Conservation (phyloP, 1,140 invertebrate genomes). For the Drosophila bocki region DNA sequence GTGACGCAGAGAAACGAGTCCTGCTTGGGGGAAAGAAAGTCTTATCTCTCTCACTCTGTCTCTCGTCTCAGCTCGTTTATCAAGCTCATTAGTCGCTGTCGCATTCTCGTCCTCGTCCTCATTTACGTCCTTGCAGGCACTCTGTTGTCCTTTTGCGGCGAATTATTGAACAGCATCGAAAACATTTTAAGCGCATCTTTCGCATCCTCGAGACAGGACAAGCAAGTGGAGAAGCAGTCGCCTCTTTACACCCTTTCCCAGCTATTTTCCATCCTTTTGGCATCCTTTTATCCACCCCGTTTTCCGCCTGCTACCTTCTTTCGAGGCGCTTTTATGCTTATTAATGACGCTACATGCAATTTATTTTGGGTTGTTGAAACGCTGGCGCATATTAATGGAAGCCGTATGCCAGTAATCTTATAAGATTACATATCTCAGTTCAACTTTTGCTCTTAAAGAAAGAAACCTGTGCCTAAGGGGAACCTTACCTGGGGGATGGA, state of each 20-base stretch:
- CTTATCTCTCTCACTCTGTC: constrained; percentile 21
- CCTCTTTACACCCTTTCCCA: background rate
- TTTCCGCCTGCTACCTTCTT: background rate
- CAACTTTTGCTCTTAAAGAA: background rate
- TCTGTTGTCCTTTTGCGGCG: constrained; percentile 52
- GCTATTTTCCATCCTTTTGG: constrained; percentile 1
- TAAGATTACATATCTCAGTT: background rate
- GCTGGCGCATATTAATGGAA: constrained; percentile 31
- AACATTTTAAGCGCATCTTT: constrained; percentile 73
- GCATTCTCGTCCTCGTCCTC: constrained; percentile 26
- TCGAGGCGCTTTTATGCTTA: constrained; percentile 73
- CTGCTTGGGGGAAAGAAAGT: background rate
- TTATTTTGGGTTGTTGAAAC: constrained; percentile 72
- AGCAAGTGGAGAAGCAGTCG: too few relatives aligned
- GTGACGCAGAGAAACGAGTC: constrained; percentile 6
- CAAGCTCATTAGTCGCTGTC: constrained; percentile 62
- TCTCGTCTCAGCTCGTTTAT: constrained; percentile 52
- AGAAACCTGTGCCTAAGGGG: too few relatives aligned
- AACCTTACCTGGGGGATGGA: too few relatives aligned
- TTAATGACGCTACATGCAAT: constrained; percentile 77
- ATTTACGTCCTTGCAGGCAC: constrained; percentile 3
- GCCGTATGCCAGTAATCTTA: constrained; percentile 2
- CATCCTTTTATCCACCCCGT: background rate
- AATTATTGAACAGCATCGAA: constrained; percentile 83
- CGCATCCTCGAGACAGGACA: constrained; percentile 22